These are phyloP conservation scores for Chaenodraco wilsoni DNA, from an alignment of 2,797 vertebrate genomes.

Conservation along the genomic window DNA sequence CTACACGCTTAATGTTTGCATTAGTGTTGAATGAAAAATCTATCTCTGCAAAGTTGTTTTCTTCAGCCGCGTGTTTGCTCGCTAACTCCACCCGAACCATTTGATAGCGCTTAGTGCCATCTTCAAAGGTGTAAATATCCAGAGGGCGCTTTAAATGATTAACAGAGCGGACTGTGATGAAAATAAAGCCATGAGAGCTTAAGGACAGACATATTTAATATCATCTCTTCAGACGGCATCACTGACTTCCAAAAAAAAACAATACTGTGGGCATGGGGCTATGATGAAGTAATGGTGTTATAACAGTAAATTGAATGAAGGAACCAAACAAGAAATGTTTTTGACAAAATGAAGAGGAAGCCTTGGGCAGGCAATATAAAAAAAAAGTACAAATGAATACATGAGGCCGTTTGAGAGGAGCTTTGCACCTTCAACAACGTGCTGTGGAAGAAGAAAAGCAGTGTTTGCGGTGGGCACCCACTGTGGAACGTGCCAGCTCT, in stretches of 20 bases:
- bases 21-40: slow-evolving; percentile 34
- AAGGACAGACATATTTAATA: slow-evolving; percentile 67
- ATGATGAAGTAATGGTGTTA: slow-evolving; percentile 60
- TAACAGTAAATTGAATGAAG: slow-evolving; percentile 68
- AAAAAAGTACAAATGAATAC: slow-evolving; percentile 44
- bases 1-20: slow-evolving; percentile 14
- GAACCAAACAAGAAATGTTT: slow-evolving; percentile 64
- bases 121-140: slow-evolving; percentile 78
- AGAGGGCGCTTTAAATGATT: slow-evolving; percentile 73
- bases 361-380: slow-evolving; percentile 39
- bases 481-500: slow-evolving; percentile 49
- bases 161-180: slow-evolving; percentile 64
- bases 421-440: slow-evolving; percentile 53
- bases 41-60: slow-evolving; percentile 38
- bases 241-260: slow-evolving; percentile 55
- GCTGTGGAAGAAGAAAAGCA: slow-evolving; percentile 1
- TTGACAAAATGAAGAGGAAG: slow-evolving; percentile 58
- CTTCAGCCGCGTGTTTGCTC: slow-evolving; percentile 38
- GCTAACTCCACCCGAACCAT: slow-evolving; percentile 54
- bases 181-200: slow-evolving; percentile 64
- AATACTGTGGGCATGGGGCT: slow-evolving; percentile 41
- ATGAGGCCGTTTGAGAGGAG: slow-evolving; percentile 54
- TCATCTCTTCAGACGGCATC: slow-evolving; percentile 60
- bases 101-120: slow-evolving; percentile 57
- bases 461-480: slow-evolving; percentile 43